A percentile compares a stretch with the other conserved stretches of the same genome.
phyloP scores from a whole-genome alignment of 2,113 vertebrate genomes.

The Myiagra hebetior region DNA sequence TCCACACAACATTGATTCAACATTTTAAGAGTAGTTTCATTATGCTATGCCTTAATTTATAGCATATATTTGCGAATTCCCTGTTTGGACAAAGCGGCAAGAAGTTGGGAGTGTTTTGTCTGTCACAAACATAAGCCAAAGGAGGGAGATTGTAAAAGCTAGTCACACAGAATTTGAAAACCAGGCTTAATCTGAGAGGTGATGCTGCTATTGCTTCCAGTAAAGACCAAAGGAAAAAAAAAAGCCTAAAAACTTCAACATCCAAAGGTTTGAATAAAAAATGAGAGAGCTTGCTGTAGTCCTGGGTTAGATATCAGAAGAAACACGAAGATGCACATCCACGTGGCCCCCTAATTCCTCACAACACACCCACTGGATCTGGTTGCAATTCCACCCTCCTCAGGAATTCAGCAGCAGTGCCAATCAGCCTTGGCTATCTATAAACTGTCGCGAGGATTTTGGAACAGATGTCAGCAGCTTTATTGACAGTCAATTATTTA shows the following conservation, averaged over 20 bases:
- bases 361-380: not conserved
- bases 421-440: not conserved
- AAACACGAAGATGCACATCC: not conserved
- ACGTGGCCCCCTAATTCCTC: not conserved
- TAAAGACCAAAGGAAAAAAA: not conserved
- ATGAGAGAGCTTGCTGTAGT: not conserved
- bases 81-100: not conserved
- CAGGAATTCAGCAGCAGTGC: not conserved
- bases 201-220: not conserved
- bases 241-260: not conserved
- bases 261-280: not conserved
- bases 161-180: not conserved
- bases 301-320: not conserved
- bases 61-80: not conserved
- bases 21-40: not conserved
- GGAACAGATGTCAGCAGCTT: conserved; percentile 1
- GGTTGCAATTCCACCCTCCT: conserved; percentile 12
- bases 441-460: not conserved
- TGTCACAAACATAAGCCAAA: not conserved
- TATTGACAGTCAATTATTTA: conserved; percentile 28
- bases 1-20: not conserved
- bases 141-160: not conserved
- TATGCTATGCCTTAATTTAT: not conserved
- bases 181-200: not conserved
- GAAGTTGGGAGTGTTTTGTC: not conserved